Evolutionary conservation across 2,113 vertebrate species (phyloP).

Genomic region (Capreolus pygargus): DNA sequence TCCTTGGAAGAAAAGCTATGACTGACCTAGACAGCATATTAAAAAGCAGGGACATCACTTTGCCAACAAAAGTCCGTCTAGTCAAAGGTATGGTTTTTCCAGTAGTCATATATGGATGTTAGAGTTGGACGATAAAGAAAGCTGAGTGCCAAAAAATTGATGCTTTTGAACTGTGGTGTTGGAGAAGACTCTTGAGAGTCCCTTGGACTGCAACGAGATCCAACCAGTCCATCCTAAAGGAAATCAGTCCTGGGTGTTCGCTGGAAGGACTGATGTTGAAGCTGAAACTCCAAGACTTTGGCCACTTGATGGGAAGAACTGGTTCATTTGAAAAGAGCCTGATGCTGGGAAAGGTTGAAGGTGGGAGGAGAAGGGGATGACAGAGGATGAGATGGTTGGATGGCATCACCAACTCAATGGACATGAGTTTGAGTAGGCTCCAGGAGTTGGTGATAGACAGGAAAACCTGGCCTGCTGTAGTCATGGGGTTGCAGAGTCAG

Average conservation of each 20-base stretch:
- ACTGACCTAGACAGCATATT: background rate
- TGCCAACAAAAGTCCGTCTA: background rate
- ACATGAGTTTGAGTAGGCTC: background rate
- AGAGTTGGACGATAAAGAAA: background rate
- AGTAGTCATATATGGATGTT: background rate
- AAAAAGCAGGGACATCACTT: background rate
- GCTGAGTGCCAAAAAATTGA: accelerated
- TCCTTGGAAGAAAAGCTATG: background rate
- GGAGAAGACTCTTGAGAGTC: background rate
- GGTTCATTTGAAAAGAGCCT: background rate
- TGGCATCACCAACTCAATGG: background rate
- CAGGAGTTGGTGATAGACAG: background rate
- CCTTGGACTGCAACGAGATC: background rate
- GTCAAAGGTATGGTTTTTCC: background rate
- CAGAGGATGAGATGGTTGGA: background rate
- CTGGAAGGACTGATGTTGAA: background rate
- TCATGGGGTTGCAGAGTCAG: background rate
- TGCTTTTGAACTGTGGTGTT: background rate
- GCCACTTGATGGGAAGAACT: background rate
- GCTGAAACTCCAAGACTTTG: background rate
- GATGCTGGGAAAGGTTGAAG: background rate
- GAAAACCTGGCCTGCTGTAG: background rate
- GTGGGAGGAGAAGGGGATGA: background rate
- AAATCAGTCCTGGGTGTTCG: background rate
- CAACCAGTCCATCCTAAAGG: background rate